Evolutionary conservation across 2,113 vertebrate genomes (phyloP).

Genomic region (Rhipidura dahli): DNA sequence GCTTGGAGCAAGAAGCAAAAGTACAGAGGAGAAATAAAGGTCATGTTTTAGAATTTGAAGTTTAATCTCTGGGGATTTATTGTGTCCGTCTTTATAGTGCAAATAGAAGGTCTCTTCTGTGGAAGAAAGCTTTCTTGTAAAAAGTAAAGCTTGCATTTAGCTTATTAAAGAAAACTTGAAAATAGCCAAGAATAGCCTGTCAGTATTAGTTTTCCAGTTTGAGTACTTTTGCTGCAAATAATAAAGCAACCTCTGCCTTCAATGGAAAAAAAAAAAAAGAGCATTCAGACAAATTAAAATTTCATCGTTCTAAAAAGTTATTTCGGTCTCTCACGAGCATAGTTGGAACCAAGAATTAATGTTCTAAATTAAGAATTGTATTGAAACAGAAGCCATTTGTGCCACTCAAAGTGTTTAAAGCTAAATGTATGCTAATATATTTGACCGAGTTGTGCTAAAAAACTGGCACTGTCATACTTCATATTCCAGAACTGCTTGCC

Average conservation of each 20-base stretch:
- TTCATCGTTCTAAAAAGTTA: background rate
- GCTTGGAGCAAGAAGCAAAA: background rate
- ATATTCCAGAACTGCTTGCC: background rate
- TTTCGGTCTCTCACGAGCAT: background rate
- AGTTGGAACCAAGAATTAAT: background rate
- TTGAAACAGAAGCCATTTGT: background rate
- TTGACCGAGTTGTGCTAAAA: background rate
- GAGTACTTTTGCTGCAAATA: background rate
- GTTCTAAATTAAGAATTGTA: background rate
- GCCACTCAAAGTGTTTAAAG: background rate
- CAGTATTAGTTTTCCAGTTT: background rate
- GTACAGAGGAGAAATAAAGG: background rate
- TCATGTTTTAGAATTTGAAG: background rate
- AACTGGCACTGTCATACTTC: background rate
- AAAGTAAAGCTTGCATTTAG: background rate
- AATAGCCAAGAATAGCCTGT: background rate
- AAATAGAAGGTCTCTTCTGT: background rate
- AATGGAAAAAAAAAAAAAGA: background rate
- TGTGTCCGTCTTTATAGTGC: background rate
- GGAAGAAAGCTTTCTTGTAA: background rate
- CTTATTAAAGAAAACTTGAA: background rate
- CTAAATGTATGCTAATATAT: background rate
- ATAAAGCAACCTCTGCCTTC: background rate
- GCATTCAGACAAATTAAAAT: background rate
- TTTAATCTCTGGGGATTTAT: background rate